phyloP scores from a whole-genome alignment of 2,113 vertebrate genomes.

The Gobius niger region DNA sequence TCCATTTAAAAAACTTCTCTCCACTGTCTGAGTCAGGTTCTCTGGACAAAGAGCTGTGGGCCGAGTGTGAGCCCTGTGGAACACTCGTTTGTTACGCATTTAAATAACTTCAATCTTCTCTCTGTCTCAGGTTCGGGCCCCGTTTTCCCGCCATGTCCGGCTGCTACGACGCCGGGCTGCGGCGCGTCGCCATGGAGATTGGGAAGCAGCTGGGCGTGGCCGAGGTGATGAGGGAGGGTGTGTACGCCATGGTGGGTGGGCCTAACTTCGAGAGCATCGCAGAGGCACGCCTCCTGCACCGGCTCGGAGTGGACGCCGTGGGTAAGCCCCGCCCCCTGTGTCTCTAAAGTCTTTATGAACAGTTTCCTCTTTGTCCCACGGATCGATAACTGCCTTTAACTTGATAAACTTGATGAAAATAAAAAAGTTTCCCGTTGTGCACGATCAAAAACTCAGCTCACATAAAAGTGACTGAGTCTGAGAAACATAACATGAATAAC shows the following conservation, averaged over 20 bases:
- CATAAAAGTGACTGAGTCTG: background rate
- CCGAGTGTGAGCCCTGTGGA: too few species aligned
- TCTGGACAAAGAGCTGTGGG: too few species aligned
- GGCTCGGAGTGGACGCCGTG: slow-evolving; percentile 80
- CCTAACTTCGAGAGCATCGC: slow-evolving; percentile 82
- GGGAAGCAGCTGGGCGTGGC: slow-evolving; percentile 67
- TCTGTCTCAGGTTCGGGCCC: slow-evolving; percentile 75
- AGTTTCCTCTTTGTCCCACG: too few species aligned
- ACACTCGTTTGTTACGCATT: too few species aligned
- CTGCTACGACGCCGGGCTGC: slow-evolving; percentile 76
- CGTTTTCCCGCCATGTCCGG: slow-evolving; percentile 81
- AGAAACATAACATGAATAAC: background rate
- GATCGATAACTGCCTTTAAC: background rate
- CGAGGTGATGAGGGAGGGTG: slow-evolving; percentile 72
- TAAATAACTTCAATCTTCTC: background rate
- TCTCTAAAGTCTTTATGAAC: too few species aligned
- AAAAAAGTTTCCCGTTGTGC: too few species aligned
- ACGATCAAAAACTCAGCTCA: too few species aligned
- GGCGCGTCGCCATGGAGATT: slow-evolving; percentile 70
- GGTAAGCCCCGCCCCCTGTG: slow-evolving; percentile 54
- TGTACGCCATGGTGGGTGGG: slow-evolving; percentile 83
- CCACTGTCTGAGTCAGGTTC: too few species aligned
- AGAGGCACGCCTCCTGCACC: slow-evolving; percentile 77
- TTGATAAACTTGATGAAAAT: too few species aligned
- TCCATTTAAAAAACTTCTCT: too few species aligned